A percentile compares a stretch with the other conserved stretches of the same genome.
phyloP scores from a whole-genome alignment of 92 coral and sea anemone genomes.

The Heteractis magnifica region DNA sequence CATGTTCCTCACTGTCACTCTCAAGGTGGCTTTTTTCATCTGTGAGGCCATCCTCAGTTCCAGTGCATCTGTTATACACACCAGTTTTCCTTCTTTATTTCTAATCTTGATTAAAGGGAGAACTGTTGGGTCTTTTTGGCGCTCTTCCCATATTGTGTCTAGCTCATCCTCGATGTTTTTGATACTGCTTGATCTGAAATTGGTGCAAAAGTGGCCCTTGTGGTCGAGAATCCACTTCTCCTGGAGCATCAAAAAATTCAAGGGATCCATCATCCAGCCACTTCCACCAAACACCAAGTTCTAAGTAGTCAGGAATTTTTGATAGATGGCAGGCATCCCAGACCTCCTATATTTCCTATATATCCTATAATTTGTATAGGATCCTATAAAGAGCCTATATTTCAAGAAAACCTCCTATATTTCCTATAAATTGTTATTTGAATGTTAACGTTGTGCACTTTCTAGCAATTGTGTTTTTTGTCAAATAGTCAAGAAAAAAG shows the following conservation, averaged over 20 bases:
- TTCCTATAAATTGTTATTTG: too few relatives aligned
- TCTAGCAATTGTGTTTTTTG: too few relatives aligned
- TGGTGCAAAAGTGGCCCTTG: constrained; percentile 21
- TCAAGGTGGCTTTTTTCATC: background rate
- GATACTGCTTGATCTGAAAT: constrained; percentile 28
- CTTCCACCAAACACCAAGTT: constrained; percentile 25
- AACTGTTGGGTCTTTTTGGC: constrained; percentile 6
- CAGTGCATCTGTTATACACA: constrained; percentile 3
- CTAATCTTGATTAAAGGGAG: constrained; percentile 26
- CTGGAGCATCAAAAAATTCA: constrained; percentile 28
- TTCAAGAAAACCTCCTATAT: too few relatives aligned
- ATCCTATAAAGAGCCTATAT: too few relatives aligned
- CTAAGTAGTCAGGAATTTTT: too few relatives aligned
- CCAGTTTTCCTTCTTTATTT: constrained; percentile 33
- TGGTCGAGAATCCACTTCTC: background rate
- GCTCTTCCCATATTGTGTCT: constrained; percentile 15
- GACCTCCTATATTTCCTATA: too few relatives aligned
- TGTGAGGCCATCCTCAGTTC: background rate
- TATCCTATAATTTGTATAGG: too few relatives aligned
- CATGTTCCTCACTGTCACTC: too few relatives aligned
- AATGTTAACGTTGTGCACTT: too few relatives aligned
- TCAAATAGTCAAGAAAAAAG: too few relatives aligned
- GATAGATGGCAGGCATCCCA: too few relatives aligned
- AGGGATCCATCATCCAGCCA: constrained; percentile 32
- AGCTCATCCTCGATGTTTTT: constrained; percentile 8